A percentile compares a stretch with the other conserved stretches of the same genome.
phyloP scores from a whole-genome alignment of 2,113 vertebrate species.

The Melospiza melodia region DNA sequence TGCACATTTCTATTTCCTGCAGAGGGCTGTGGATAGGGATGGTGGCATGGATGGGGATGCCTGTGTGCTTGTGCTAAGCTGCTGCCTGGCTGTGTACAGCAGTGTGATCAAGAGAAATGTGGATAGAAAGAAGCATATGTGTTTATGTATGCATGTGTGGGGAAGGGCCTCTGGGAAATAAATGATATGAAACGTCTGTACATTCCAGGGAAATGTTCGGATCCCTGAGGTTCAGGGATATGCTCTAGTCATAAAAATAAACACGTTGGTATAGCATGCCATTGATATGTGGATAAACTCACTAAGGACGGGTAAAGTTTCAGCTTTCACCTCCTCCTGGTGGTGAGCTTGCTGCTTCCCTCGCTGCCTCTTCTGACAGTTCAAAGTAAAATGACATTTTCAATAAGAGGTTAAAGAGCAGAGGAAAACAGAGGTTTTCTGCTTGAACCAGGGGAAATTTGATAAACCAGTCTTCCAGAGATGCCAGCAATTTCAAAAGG shows the following conservation, averaged over 20 bases:
- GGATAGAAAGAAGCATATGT: neutral
- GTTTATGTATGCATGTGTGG: conserved; percentile 23
- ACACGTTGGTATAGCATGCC: conserved; percentile 5
- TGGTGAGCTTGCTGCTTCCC: conserved; percentile 56
- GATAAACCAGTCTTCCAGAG: conserved; percentile 68
- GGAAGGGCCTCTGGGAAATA: conserved; percentile 48
- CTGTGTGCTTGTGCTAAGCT: neutral
- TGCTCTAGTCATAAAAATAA: conserved; percentile 67
- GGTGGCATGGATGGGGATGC: neutral
- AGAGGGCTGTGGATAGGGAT: neutral
- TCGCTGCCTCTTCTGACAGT: conserved; percentile 39
- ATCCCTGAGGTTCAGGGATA: conserved; percentile 65
- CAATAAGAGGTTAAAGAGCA: conserved; percentile 71
- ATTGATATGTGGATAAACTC: conserved; percentile 59
- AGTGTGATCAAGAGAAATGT: conserved; percentile 4
- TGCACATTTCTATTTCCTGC: neutral
- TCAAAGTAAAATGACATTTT: conserved; percentile 70
- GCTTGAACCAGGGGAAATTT: conserved; percentile 59
- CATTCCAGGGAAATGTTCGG: conserved; percentile 59
- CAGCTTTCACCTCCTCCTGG: conserved; percentile 62
- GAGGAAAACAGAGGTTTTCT: conserved; percentile 58
- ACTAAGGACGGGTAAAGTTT: conserved; percentile 67
- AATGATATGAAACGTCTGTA: conserved; percentile 46
- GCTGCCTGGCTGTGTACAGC: neutral
- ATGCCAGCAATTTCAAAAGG: conserved; percentile 50